These are phyloP conservation scores for Drosophila simulans DNA, from an alignment of 1,140 invertebrate genomes.

Conservation along the genomic window DNA sequence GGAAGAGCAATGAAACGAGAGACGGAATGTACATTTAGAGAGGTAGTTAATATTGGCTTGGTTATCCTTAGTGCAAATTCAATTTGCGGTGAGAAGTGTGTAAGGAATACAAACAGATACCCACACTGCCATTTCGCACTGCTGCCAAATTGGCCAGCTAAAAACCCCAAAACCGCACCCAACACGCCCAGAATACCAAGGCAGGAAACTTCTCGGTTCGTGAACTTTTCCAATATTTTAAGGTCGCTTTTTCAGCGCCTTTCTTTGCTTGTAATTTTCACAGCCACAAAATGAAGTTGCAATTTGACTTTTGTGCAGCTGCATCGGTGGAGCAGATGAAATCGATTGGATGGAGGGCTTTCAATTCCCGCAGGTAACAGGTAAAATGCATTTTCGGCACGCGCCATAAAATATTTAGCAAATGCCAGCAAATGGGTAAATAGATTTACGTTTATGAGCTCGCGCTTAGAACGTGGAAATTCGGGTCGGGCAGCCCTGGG, in stretches of 20 bases:
- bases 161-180: conserved; percentile 48
- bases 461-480: conserved; percentile 28
- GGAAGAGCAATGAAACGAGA: conserved; percentile 7
- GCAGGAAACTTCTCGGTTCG: conserved; percentile 6
- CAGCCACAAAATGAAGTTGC: conserved; percentile 68
- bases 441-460: conserved; percentile 63
- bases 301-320: conserved; percentile 59
- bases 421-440: conserved; percentile 55
- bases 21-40: conserved; percentile 54
- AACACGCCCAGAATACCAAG: conserved; percentile 25
- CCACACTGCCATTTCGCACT: conserved; percentile 18
- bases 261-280: conserved; percentile 62
- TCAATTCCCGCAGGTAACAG: conserved; percentile 28
- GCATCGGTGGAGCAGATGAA: conserved; percentile 17
- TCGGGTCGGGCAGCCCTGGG: not conserved
- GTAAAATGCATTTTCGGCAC: conserved; percentile 52
- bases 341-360: conserved; percentile 34
- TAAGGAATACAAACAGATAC: conserved; percentile 45
- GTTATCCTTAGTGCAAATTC: conserved; percentile 65
- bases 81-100: conserved; percentile 54
- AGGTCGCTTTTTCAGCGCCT: conserved; percentile 34
- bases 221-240: conserved; percentile 60
- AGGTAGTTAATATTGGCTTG: conserved; percentile 63
- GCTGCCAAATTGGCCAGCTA: conserved; percentile 24
- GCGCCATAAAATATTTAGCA: conserved; percentile 70